phyloP scores from a whole-genome alignment of 2,888 invertebrate genomes.

The Adelognathus sp. region DNA sequence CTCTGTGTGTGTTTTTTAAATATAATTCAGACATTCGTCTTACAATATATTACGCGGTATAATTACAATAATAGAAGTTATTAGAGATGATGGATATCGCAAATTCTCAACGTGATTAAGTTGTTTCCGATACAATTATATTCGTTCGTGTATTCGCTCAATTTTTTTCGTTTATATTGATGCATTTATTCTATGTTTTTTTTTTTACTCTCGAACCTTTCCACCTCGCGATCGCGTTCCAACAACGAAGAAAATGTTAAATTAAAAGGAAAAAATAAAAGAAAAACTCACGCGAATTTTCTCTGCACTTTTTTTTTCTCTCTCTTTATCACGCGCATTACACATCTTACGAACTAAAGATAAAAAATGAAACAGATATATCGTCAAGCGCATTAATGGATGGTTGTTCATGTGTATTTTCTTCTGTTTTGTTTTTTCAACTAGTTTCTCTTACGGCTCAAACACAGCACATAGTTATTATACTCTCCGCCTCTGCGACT shows the following conservation, averaged over 20 bases:
- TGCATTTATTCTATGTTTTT: constrained; percentile 50
- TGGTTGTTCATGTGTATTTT: too few species aligned
- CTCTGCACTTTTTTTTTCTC: constrained; percentile 66
- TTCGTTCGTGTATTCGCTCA: constrained; percentile 66
- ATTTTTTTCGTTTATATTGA: constrained; percentile 53
- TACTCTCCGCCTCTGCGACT: constrained; percentile 10
- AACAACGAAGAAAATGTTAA: constrained; percentile 65
- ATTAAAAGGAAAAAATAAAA: constrained; percentile 57
- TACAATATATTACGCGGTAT: constrained; percentile 70
- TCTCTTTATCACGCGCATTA: constrained; percentile 60
- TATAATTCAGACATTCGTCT: constrained; percentile 54
- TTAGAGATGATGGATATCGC: constrained; percentile 69
- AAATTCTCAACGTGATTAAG: constrained; percentile 77
- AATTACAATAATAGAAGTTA: constrained; percentile 76
- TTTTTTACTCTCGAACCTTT: constrained; percentile 60
- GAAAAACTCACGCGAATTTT: constrained; percentile 70
- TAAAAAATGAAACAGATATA: constrained; percentile 74
- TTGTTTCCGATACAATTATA: constrained; percentile 73
- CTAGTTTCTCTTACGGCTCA: constrained; percentile 59
- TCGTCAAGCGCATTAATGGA: constrained; percentile 67
- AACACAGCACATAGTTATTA: constrained; percentile 55
- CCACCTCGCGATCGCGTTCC: constrained; percentile 65
- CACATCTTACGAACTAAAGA: constrained; percentile 74
- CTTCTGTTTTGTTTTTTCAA: constrained; percentile 29
- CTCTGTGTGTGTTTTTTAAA: constrained; percentile 3